These are phyloP conservation scores for Kuschelorhynchus macadamiae DNA, from an alignment of 2,888 invertebrate genomes.

Conservation along the genomic window DNA sequence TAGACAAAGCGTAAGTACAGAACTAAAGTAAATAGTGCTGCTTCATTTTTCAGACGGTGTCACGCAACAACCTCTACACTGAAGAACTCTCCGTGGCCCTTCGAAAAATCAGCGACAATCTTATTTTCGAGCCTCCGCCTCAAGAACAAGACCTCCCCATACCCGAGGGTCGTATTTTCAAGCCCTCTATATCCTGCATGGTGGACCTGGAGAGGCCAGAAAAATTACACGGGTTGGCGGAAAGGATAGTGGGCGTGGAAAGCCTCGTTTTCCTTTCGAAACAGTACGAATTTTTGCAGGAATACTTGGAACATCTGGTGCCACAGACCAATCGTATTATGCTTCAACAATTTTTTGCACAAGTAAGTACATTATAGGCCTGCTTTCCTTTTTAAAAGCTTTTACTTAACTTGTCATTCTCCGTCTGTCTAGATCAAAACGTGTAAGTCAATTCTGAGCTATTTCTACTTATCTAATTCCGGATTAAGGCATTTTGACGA, in stretches of 20 bases:
- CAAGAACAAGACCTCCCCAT: conserved; percentile 59
- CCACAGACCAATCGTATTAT: conserved; percentile 79
- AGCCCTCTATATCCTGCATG: conserved; percentile 73
- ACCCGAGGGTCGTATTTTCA: conserved; percentile 68
- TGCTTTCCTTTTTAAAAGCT: not conserved
- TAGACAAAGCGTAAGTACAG: no score
- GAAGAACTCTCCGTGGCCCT: conserved; percentile 81
- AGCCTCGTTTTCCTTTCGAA: conserved; percentile 91
- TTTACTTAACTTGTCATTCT: no score
- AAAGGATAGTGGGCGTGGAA: conserved; percentile 93
- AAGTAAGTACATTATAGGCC: conserved; percentile 65
- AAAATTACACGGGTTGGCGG: conserved; percentile 84
- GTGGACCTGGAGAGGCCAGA: conserved; percentile 80
- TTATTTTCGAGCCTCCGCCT: conserved; percentile 70
- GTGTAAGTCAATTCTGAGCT: no score
- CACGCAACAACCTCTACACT: conserved; percentile 73
- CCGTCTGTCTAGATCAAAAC: no score
- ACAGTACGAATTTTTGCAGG: conserved; percentile 88
- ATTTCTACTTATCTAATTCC: no score
- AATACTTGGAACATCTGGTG: conserved; percentile 88
- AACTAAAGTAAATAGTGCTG: no score
- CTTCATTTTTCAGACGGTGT: conserved; percentile 68
- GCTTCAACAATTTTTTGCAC: conserved; percentile 80
- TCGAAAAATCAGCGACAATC: conserved; percentile 82
- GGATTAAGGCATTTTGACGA: no score